Percentiles rank a stretch among this genome's conserved stretches.
phyloP scores from a whole-genome alignment of 1,140 invertebrate species.

The Calephelis virginiensis region DNA sequence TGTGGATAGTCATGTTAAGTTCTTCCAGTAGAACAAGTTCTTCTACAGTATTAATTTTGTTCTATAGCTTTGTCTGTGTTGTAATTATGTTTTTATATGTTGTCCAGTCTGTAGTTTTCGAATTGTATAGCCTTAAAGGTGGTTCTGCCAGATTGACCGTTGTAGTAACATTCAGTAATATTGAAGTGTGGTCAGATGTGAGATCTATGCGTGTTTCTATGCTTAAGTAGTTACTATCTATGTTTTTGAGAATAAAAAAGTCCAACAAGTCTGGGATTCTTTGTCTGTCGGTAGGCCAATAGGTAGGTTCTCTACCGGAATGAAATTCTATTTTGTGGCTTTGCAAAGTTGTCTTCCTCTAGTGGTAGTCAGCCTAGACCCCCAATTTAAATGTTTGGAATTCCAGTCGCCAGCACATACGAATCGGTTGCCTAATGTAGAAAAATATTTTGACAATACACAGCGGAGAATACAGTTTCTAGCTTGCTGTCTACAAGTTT shows the following conservation, averaged over 20 bases:
- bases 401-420: constrained; percentile 37
- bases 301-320: constrained; percentile 1
- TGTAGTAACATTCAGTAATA: no score
- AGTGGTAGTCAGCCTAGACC: constrained; percentile 19
- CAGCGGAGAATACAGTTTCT: constrained; percentile 14
- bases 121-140: not conserved
- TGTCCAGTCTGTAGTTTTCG: not conserved
- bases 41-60: no score
- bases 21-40: no score
- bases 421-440: constrained; percentile 23
- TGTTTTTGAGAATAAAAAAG: constrained; percentile 8
- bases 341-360: constrained; percentile 18
- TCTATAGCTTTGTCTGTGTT: not conserved
- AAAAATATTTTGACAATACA: constrained; percentile 31
- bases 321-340: not conserved
- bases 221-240: not conserved
- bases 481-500: constrained; percentile 6
- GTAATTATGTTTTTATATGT: not conserved
- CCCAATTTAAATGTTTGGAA: no score
- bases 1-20: not conserved
- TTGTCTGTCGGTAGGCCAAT: not conserved
- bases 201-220: not conserved
- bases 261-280: not conserved
- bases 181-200: no score
- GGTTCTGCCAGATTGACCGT: not conserved